Evolutionary conservation across 2,113 vertebrate genomes (phyloP).

Genomic region (Procavia capensis): DNA sequence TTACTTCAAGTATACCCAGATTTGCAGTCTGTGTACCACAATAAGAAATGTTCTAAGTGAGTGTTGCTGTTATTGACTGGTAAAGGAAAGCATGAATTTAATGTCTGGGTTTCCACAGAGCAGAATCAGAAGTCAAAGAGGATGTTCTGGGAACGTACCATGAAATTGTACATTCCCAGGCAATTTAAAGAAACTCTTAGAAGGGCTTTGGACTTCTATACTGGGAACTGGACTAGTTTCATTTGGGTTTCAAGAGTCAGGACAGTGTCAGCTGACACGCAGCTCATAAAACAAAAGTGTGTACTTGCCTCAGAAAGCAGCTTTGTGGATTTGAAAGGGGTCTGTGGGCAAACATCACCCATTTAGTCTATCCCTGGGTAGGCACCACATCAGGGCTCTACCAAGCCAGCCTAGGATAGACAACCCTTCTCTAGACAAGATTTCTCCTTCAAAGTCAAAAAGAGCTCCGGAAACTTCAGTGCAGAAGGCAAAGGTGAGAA

Average conservation of each 20-base stretch:
- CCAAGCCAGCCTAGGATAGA: neutral
- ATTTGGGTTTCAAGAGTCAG: too few species aligned
- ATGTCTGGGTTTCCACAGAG: neutral
- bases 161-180: neutral
- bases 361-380: neutral
- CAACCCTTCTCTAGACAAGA: neutral
- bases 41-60: fast-evolving
- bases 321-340: neutral
- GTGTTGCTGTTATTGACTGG: neutral
- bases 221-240: neutral
- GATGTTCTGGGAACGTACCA: too few species aligned
- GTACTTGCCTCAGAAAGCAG: neutral
- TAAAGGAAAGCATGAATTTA: neutral
- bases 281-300: neutral
- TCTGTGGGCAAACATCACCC: neutral
- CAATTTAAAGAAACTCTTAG: neutral
- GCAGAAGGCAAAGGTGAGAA: neutral
- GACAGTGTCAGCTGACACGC: neutral
- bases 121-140: neutral
- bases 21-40: too few species aligned
- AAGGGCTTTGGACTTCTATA: neutral
- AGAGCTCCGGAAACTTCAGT: neutral
- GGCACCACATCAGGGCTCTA: neutral
- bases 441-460: neutral
- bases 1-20: neutral